Evolutionary conservation across 2,113 vertebrate species (phyloP).

Genomic region (Serilophus lunatus): DNA sequence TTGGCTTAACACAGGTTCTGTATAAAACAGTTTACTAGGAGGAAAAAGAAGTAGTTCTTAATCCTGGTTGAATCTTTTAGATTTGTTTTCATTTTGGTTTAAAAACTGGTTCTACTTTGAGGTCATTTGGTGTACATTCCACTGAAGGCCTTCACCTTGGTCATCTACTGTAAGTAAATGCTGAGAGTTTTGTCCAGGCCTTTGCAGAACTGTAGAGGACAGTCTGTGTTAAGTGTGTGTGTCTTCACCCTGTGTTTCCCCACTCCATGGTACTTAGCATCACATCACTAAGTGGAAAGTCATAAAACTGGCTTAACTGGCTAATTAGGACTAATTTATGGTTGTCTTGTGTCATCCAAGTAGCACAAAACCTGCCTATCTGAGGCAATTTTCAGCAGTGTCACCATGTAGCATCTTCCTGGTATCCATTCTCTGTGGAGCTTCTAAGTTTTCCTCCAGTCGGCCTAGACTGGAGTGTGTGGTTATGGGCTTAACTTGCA

Average conservation of each 20-base stretch:
- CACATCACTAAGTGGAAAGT: background rate
- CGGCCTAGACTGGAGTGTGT: background rate
- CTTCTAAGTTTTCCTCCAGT: background rate
- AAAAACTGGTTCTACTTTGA: background rate
- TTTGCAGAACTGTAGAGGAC: background rate
- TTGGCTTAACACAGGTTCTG: background rate
- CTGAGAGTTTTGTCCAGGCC: background rate
- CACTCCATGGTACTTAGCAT: background rate
- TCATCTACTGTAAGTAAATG: background rate
- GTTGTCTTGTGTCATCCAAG: background rate
- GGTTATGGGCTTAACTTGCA: background rate
- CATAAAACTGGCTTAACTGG: background rate
- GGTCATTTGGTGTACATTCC: background rate
- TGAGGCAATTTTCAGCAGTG: background rate
- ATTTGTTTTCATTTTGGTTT: background rate
- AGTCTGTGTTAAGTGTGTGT: background rate
- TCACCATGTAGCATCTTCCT: background rate
- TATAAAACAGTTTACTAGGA: background rate
- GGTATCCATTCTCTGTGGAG: background rate
- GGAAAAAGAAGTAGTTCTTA: background rate
- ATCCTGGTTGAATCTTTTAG: background rate
- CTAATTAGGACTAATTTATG: background rate
- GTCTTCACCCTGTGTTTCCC: background rate
- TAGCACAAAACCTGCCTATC: background rate
- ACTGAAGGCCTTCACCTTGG: background rate